A percentile compares a stretch with the other conserved stretches of the same genome.
phyloP scores from a whole-genome alignment of 1,140 invertebrate species.

The Marisa cornuarietis region DNA sequence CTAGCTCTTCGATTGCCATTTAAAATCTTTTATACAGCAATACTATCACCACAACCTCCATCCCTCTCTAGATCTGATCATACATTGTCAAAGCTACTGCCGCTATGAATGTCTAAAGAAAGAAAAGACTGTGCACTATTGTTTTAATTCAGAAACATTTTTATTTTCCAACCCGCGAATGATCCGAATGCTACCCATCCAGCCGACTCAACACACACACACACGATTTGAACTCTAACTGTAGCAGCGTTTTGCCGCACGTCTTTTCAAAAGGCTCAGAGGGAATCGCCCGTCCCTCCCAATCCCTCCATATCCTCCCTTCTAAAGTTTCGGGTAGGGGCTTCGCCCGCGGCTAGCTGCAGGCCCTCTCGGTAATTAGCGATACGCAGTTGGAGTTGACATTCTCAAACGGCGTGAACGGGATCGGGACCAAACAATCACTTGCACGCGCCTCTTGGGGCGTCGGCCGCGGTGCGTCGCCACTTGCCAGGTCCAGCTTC shows the following conservation, averaged over 20 bases:
- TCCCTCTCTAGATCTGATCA: too few species aligned
- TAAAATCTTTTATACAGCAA: too few species aligned
- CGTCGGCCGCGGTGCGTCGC: background rate
- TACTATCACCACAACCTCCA: too few species aligned
- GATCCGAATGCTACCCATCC: background rate
- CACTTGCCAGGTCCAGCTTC: background rate
- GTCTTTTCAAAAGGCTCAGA: too few species aligned
- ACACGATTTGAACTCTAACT: background rate
- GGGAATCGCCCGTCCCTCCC: background rate
- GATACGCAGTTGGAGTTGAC: constrained; percentile 6
- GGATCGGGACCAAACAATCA: background rate
- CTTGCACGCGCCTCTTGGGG: constrained; percentile 3
- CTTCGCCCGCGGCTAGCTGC: background rate
- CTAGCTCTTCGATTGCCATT: too few species aligned
- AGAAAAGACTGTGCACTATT: background rate
- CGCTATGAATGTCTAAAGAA: background rate
- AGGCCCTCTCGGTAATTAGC: background rate
- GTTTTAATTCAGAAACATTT: background rate
- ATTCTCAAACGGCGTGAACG: background rate
- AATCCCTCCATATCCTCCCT: background rate
- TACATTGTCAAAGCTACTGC: too few species aligned
- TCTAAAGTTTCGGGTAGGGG: background rate
- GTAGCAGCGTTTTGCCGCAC: background rate
- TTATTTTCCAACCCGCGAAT: background rate
- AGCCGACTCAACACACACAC: background rate